Base-by-base conservation (phyloP, 2,113 vertebrate genomes). In the Cheirogaleus medius region DNA sequence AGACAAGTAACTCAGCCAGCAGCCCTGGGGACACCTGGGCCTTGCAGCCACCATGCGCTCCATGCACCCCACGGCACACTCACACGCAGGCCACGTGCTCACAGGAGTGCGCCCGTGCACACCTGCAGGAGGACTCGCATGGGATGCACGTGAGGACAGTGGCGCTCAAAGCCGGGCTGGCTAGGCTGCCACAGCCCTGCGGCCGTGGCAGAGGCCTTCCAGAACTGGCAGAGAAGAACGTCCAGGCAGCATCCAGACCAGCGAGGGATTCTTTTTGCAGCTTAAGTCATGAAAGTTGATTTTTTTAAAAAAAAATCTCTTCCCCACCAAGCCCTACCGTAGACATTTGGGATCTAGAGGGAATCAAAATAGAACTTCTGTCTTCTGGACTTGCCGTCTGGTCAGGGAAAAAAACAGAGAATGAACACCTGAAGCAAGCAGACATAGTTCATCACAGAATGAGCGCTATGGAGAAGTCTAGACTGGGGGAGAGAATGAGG, bases 391-490 rank as follows among this genome's bases (percentile, higher is more conserved):
- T 29, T 56, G 21, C 29, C 1, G 3, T 25, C 84, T 60, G 12
- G 29, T 42, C 82, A 82, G 42, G 13, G 14, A 44, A n/a, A n/a
- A n/a, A n/a, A 29, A 34, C 27, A 49, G 60, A 74, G 7, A 8
- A 23, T 34, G 60, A 74, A 20, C 49, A 47, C 21, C 8, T 9
- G 37, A 34, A 83, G 29, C 17, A 49, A 25, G 63, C 2, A 15
- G 54, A 32, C 29, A 6, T 1, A 8, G 27, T 0, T 0, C 10
- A 18, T 8, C 34, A 32, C 52, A 8, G 23, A 42, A 23, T 17
- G 32, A 3, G 49, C 0, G 1, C 3, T 7, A 3, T 12, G 25
- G 47, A 56, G 56, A 63, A 25, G 73, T 13, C 11, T 7, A 5
- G 20, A 9, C 27, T 4, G 20, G n/a, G n/a, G 21, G 23, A 12